Conservation (phyloP, 2,888 invertebrate species). For the Cerastis rubricosa region DNA sequence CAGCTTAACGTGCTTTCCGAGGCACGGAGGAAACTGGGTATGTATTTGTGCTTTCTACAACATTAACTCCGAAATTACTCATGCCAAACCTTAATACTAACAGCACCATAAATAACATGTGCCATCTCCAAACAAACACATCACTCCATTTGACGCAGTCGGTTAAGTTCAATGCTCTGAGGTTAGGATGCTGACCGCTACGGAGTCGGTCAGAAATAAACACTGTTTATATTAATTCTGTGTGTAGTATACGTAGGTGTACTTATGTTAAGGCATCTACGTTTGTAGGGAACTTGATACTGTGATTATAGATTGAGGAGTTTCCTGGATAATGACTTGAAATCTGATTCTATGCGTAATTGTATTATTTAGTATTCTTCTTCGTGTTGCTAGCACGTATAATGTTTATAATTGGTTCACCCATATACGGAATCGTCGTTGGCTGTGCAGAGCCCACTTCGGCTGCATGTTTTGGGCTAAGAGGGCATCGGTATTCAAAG, state of each 20-base stretch:
- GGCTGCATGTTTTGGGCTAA: no score
- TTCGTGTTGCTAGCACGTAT: no score
- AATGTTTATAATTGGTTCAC: no score
- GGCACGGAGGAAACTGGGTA: no score
- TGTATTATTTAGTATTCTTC: no score
- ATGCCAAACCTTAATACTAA: slow-evolving; percentile 1
- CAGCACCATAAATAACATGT: background rate
- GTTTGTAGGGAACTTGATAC: no score
- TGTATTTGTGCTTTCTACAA: background rate
- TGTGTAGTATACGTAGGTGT: slow-evolving; percentile 33
- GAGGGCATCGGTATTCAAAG: no score
- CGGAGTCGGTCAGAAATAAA: slow-evolving; percentile 66
- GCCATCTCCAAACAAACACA: slow-evolving; percentile 22
- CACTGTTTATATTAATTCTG: slow-evolving; percentile 64
- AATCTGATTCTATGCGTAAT: no score
- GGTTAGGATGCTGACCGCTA: slow-evolving; percentile 52
- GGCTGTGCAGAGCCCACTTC: no score
- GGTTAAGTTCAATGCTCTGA: slow-evolving; percentile 63
- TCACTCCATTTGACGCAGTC: slow-evolving; percentile 28
- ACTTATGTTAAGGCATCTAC: background rate
- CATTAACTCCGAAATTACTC: slow-evolving; percentile 6
- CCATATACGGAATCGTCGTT: no score
- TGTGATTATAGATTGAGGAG: background rate
- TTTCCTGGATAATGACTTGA: background rate
- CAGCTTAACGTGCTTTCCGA: no score